Conservation (phyloP, 2,797 vertebrate genomes). For the Stomatorhinus walkeri region DNA sequence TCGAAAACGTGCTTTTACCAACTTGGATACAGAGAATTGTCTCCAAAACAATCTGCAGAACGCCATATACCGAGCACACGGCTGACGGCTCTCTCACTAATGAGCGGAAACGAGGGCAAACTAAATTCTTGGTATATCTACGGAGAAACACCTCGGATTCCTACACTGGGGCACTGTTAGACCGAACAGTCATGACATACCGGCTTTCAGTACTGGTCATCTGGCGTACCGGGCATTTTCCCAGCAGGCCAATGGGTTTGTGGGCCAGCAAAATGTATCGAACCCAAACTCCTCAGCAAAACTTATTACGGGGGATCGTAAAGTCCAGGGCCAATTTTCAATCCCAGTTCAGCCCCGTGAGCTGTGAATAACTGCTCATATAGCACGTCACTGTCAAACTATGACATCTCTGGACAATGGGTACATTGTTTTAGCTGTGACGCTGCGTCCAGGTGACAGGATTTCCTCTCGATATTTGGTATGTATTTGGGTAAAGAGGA, state of each 20-base stretch:
- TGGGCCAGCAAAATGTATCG: not conserved
- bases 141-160: not conserved
- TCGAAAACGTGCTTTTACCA: not conserved
- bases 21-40: not conserved
- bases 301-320: not conserved
- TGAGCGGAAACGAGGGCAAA: not conserved
- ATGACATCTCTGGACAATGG: conserved; percentile 33
- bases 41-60: not conserved
- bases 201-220: not conserved
- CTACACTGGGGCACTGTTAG: not conserved
- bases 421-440: conserved; percentile 39
- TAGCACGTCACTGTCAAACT: conserved; percentile 37
- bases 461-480: conserved; percentile 40
- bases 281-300: not conserved
- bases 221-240: not conserved
- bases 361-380: not conserved
- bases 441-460: conserved; percentile 41
- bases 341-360: not conserved
- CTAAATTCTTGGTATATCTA: not conserved
- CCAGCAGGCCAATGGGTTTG: not conserved
- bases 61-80: not conserved
- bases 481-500: conserved; percentile 38
- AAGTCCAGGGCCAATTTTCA: not conserved
- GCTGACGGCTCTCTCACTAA: not conserved
- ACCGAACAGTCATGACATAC: not conserved